A percentile compares a stretch with the other conserved stretches of the same genome.
Conservation (phyloP, 2,113 vertebrate species). For the Gobiocypris rarus region DNA sequence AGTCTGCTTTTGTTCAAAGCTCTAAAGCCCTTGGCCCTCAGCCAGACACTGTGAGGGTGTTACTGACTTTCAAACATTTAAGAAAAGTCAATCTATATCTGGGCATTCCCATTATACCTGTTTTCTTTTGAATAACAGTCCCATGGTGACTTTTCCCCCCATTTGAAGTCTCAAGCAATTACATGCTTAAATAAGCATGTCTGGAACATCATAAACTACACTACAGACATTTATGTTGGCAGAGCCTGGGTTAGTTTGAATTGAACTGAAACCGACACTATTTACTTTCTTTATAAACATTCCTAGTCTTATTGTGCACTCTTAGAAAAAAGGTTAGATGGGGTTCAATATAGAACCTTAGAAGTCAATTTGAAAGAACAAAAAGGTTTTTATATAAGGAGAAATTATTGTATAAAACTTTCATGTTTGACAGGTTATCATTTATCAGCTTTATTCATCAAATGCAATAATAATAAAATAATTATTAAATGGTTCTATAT, state of each 20-base stretch:
- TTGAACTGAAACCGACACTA: neutral
- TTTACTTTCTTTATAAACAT: neutral
- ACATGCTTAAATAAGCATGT: neutral
- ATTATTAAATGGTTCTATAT: no score
- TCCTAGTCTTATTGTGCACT: neutral
- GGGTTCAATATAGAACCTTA: no score
- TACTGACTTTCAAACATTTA: conserved; percentile 55
- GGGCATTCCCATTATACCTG: neutral
- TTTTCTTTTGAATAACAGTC: neutral
- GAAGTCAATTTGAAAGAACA: no score
- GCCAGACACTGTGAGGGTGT: conserved; percentile 32
- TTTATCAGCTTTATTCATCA: no score
- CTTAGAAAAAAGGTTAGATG: no score
- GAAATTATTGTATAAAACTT: no score
- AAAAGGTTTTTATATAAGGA: no score
- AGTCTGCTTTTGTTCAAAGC: neutral
- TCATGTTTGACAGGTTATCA: no score
- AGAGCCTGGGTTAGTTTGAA: neutral
- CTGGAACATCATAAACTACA: neutral
- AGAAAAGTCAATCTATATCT: conserved; percentile 33
- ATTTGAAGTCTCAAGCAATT: neutral
- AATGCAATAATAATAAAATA: no score
- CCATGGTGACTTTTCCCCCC: neutral
- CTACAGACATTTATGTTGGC: neutral
- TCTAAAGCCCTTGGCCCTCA: neutral